phyloP scores from a whole-genome alignment of 2,797 vertebrate species.

The Otus scops region DNA sequence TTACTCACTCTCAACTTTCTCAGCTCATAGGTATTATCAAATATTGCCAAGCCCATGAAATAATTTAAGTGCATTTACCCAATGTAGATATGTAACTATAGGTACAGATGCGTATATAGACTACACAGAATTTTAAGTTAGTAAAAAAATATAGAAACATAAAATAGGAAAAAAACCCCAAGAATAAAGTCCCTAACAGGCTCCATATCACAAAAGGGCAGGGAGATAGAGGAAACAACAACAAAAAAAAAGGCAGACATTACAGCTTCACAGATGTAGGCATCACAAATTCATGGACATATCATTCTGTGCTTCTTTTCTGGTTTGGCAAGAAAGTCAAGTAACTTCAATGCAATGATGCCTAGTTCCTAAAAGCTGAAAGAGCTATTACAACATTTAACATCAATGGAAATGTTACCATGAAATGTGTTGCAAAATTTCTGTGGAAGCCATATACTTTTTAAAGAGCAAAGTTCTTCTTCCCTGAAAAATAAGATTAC shows the following conservation, averaged over 20 bases:
- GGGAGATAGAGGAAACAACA: fast-evolving
- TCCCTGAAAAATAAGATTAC: background rate
- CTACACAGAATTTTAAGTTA: background rate
- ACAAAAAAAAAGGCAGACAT: background rate
- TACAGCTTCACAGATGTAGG: background rate
- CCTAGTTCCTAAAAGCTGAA: background rate
- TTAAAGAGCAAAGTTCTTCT: background rate
- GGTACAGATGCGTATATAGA: background rate
- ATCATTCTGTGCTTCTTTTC: background rate
- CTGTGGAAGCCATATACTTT: background rate
- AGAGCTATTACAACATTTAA: background rate
- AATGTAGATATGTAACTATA: background rate
- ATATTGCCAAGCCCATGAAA: background rate
- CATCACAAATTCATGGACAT: background rate
- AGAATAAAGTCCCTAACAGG: background rate
- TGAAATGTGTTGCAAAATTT: background rate
- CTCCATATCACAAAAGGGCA: background rate
- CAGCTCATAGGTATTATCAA: background rate
- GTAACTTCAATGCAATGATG: background rate
- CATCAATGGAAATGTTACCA: background rate
- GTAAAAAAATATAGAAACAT: background rate
- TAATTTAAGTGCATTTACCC: background rate
- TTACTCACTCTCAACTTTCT: background rate
- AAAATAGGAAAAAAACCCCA: background rate
- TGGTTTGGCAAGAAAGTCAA: background rate